These are phyloP conservation scores for Mactromeris polynyma DNA, from an alignment of 2,888 invertebrate genomes.

Conservation along the genomic window DNA sequence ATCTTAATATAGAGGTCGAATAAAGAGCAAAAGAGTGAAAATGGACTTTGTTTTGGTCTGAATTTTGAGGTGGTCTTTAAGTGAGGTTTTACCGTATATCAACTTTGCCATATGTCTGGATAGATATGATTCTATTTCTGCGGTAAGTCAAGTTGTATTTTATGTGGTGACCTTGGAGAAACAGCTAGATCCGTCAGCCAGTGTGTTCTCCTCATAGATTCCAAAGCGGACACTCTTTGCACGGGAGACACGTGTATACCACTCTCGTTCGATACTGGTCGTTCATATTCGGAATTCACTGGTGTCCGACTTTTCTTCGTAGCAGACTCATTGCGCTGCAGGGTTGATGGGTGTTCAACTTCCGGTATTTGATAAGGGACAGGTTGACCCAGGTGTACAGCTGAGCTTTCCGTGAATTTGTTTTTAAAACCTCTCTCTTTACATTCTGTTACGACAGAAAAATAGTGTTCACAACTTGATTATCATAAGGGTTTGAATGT, in stretches of 20 bases:
- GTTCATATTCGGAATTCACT: neutral
- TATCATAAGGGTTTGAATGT: too few species aligned
- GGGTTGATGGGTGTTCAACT: neutral
- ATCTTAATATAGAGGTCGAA: too few species aligned
- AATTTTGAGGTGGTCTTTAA: too few species aligned
- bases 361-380: slow-evolving; percentile 8
- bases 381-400: slow-evolving; percentile 14
- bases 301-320: neutral
- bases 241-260: slow-evolving; percentile 25
- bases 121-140: too few species aligned
- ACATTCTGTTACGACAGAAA: neutral
- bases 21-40: too few species aligned
- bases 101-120: too few species aligned
- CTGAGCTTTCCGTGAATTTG: neutral
- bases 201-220: slow-evolving; percentile 25
- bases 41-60: too few species aligned
- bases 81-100: too few species aligned
- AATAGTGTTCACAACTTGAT: neutral
- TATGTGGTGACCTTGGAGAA: slow-evolving; percentile 18
- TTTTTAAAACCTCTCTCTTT: neutral
- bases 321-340: neutral
- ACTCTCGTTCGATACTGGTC: slow-evolving; percentile 17
- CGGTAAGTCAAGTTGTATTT: neutral
- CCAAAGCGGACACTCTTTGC: slow-evolving; percentile 16
- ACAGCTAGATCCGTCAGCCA: slow-evolving; percentile 8